Conservation (phyloP, 2,113 vertebrate genomes). For the Glaucomys volans region DNA sequence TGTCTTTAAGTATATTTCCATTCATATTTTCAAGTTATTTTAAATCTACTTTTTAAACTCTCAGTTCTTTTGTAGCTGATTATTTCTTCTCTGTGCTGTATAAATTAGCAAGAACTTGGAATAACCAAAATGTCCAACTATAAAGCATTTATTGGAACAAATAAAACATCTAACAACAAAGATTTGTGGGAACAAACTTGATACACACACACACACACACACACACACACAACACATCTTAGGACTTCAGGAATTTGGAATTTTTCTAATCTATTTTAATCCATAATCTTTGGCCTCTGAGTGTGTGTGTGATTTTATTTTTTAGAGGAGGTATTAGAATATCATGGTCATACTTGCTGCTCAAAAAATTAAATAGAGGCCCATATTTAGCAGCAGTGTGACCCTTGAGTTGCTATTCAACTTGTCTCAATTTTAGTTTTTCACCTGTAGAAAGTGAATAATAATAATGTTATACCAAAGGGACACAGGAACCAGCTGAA, state of each 20-base stretch:
- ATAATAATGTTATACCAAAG: background rate
- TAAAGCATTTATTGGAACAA: constrained; percentile 8
- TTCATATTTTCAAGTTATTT: background rate
- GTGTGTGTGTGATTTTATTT: background rate
- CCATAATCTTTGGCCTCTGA: too few species aligned
- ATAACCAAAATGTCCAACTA: background rate
- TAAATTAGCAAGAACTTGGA: constrained; percentile 31
- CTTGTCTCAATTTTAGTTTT: background rate
- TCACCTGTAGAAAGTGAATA: background rate
- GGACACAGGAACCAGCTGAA: background rate
- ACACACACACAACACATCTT: background rate
- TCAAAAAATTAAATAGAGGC: background rate
- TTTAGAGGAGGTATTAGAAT: background rate
- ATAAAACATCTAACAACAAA: constrained; percentile 5
- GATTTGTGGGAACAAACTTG: background rate
- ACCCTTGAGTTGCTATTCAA: background rate
- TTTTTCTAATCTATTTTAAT: background rate
- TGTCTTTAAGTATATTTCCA: background rate
- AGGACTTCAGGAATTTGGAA: background rate
- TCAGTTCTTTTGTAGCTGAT: constrained; percentile 2
- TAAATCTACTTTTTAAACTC: constrained; percentile 3
- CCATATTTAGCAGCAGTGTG: background rate
- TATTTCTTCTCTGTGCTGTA: background rate
- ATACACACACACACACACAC: background rate
- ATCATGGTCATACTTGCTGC: background rate